Evolutionary conservation across 1,140 invertebrate species (phyloP), one percentile per base, ranked within the genome.

Genomic region (Atta colombica): DNA sequence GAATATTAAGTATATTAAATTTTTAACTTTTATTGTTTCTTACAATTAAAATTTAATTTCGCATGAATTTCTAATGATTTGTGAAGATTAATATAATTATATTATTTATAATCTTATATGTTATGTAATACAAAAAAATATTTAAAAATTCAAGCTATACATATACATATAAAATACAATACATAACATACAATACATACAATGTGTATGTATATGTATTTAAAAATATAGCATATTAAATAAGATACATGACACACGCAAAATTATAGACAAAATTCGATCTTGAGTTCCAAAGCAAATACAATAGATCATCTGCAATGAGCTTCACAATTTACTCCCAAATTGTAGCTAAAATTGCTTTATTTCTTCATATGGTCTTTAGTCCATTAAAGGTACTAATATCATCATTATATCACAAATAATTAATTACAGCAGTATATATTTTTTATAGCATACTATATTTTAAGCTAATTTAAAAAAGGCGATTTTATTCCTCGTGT

Each of bases 21-120:
- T 78, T 21, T 4, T 66, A 53, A 21, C 35, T 68, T n/a, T 12
- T 25, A 25, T 75, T 5, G n/a, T 69, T 25, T 14, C 35, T 51
- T 74, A 21, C 12, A 72, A 35, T 10, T 72, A 58, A 74, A 58
- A 74, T 58, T 5, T 35, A 55, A 55, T 16, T 35, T 21, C 3
- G 10, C 28, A 69, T 35, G 31, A 35, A 10, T 45, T 10, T 49
- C 21, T 5, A 14, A 35, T 14, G 1, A 72, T 53, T 28, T 72
- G 8, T 53, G 7, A 12, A 58, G 58, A 75, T 12, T 25, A 53
- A 35, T 66, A 49, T 71, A 71, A 45, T 14, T 66, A 5, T 68
- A 68, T 51, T 51, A 14, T 68, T 12, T 21, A 68, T 12, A 68
- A 68, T 45, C 14, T 68, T 68, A 68, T 68, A 45, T 45, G 2